Evolutionary conservation across 2,888 invertebrate species (phyloP).

Genomic region (Asteroscopus sphinx): DNA sequence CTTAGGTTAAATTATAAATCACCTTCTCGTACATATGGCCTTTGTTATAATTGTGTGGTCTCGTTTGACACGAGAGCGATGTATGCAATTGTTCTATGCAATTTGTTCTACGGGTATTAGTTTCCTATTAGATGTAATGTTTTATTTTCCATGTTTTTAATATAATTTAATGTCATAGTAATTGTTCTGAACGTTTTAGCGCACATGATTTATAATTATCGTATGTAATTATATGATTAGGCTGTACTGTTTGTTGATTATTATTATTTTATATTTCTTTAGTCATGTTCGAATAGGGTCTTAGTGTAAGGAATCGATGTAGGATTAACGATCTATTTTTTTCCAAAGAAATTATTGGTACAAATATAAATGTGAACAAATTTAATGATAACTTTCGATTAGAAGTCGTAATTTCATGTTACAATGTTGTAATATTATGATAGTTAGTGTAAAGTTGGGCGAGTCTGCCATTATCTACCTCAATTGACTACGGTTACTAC

Average conservation of each 20-base stretch:
- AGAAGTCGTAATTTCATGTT: slow-evolving; percentile 84
- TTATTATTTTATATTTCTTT: slow-evolving; percentile 86
- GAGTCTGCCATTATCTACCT: slow-evolving; percentile 87
- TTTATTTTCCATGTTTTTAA: slow-evolving; percentile 82
- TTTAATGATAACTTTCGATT: slow-evolving; percentile 79
- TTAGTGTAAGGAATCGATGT: slow-evolving; percentile 71
- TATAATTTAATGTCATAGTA: slow-evolving; percentile 69
- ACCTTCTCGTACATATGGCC: slow-evolving; percentile 76
- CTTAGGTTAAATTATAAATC: slow-evolving; percentile 86
- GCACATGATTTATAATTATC: slow-evolving; percentile 77
- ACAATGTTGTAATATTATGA: slow-evolving; percentile 84
- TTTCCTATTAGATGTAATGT: slow-evolving; percentile 88
- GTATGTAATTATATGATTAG: slow-evolving; percentile 73
- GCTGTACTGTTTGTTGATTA: slow-evolving; percentile 86
- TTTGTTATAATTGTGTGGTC: slow-evolving; percentile 28
- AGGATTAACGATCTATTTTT: slow-evolving; percentile 77
- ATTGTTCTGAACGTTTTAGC: slow-evolving; percentile 79
- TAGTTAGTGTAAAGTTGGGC: slow-evolving; percentile 83
- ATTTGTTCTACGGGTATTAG: slow-evolving; percentile 90
- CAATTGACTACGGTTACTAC: slow-evolving; percentile 74
- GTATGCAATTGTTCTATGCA: slow-evolving; percentile 78
- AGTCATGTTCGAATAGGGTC: slow-evolving; percentile 81
- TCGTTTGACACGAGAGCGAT: slow-evolving; percentile 50
- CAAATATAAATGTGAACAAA: slow-evolving; percentile 88
- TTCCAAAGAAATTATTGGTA: slow-evolving; percentile 90